Evolutionary conservation across 2,797 vertebrate genomes (phyloP).

Genomic region (Lepilemur septentrionalis): DNA sequence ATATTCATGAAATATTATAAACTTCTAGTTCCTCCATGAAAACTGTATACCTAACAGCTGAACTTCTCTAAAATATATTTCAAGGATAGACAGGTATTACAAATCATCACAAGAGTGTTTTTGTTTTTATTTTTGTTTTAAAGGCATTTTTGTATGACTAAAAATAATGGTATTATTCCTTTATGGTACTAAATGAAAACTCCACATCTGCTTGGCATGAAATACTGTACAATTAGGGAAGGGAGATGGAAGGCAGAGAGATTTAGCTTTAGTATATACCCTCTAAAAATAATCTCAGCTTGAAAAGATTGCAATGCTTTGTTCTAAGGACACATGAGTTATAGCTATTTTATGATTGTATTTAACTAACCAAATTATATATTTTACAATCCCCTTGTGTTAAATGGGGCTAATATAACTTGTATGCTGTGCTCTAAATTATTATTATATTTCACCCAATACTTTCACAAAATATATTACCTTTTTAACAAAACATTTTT

Average conservation of each 20-base stretch:
- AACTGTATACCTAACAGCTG: background rate
- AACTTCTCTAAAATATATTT: constrained; percentile 20
- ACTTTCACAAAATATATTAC: background rate
- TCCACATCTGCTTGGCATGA: background rate
- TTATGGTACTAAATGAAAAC: background rate
- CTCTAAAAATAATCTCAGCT: constrained; percentile 18
- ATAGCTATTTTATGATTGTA: background rate
- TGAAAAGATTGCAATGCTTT: background rate
- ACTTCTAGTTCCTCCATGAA: background rate
- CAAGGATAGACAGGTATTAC: background rate
- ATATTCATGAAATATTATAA: background rate
- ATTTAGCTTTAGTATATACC: background rate
- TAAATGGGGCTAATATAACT: background rate
- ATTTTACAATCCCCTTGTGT: background rate
- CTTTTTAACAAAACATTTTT: constrained; percentile 16
- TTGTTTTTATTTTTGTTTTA: background rate
- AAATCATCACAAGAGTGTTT: background rate
- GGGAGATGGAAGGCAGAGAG: background rate
- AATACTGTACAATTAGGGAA: background rate
- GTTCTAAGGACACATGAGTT: background rate
- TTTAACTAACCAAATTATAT: background rate
- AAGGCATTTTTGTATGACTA: background rate
- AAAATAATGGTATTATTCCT: background rate
- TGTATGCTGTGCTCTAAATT: background rate
- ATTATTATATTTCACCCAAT: background rate